phyloP scores from a whole-genome alignment of 2,797 vertebrate species.

The Parambassis ranga region DNA sequence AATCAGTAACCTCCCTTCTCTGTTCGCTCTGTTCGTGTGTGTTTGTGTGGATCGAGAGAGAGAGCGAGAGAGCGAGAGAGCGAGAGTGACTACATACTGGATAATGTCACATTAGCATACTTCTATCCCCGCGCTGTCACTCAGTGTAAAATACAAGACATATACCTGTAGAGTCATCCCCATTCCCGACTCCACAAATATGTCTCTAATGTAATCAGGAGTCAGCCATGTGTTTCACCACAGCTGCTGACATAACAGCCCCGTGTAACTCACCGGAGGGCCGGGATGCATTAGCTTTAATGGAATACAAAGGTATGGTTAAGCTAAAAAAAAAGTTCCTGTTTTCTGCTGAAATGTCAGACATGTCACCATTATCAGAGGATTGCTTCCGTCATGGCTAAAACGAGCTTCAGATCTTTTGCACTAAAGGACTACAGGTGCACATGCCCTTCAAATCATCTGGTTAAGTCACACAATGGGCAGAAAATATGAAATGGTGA shows the following conservation, averaged over 20 bases:
- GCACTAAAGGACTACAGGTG: too few species aligned
- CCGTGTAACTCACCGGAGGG: not conserved
- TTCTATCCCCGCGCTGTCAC: conserved; percentile 32
- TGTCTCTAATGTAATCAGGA: conserved; percentile 51
- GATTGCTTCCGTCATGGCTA: not conserved
- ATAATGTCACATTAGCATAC: conserved; percentile 69
- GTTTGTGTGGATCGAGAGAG: too few species aligned
- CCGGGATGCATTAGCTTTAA: conserved; percentile 38
- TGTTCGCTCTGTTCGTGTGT: conserved; percentile 3
- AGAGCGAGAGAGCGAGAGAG: too few species aligned
- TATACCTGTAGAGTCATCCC: conserved; percentile 40
- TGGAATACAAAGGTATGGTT: conserved; percentile 15
- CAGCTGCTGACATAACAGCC: conserved; percentile 27
- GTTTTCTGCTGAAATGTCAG: conserved; percentile 7
- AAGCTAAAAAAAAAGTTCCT: conserved; percentile 22
- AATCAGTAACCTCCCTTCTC: conserved; percentile 21
- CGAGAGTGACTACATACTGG: conserved; percentile 11
- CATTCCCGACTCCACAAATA: conserved; percentile 40
- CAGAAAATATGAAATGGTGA: too few species aligned
- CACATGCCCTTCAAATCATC: too few species aligned
- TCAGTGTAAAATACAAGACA: conserved; percentile 39
- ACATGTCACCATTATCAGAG: not conserved
- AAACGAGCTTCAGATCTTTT: too few species aligned
- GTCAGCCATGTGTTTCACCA: conserved; percentile 42
- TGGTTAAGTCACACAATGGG: not conserved